Conservation (phyloP, 1,140 invertebrate species). For the Tetragonula clypearis region DNA sequence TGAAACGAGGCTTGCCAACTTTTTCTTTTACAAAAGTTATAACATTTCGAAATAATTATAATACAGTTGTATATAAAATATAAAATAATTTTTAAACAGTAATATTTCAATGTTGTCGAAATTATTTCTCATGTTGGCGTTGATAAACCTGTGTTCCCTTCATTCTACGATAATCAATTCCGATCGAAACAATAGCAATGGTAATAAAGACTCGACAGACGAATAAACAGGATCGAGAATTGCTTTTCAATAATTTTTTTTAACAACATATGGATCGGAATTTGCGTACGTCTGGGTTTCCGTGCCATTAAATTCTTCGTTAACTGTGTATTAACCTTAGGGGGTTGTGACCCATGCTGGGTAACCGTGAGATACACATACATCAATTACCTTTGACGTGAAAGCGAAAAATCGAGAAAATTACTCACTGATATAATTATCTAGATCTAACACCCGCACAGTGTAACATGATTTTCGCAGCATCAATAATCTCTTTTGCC, state of each 20-base stretch:
- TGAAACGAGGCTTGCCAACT: too few relatives aligned
- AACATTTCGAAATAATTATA: too few relatives aligned
- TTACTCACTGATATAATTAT: neutral
- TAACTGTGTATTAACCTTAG: neutral
- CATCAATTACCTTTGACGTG: neutral
- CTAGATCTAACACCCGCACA: neutral
- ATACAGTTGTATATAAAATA: too few relatives aligned
- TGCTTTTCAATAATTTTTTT: neutral
- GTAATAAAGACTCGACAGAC: neutral
- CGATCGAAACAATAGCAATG: conserved; percentile 1
- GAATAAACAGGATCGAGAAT: neutral
- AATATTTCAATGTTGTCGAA: too few relatives aligned
- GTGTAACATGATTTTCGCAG: conserved; percentile 80
- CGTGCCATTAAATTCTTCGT: neutral
- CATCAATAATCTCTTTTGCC: conserved; percentile 88
- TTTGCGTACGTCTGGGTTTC: neutral
- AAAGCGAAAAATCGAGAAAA: neutral
- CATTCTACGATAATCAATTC: neutral
- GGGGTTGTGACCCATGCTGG: neutral
- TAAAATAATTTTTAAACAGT: too few relatives aligned
- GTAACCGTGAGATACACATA: neutral
- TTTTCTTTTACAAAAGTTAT: too few relatives aligned
- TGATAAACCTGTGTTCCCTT: neutral
- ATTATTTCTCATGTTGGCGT: too few relatives aligned
- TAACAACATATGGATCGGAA: neutral